These are phyloP conservation scores for Tupaia tana DNA, from an alignment of 2,113 vertebrate genomes.

Conservation along the genomic window DNA sequence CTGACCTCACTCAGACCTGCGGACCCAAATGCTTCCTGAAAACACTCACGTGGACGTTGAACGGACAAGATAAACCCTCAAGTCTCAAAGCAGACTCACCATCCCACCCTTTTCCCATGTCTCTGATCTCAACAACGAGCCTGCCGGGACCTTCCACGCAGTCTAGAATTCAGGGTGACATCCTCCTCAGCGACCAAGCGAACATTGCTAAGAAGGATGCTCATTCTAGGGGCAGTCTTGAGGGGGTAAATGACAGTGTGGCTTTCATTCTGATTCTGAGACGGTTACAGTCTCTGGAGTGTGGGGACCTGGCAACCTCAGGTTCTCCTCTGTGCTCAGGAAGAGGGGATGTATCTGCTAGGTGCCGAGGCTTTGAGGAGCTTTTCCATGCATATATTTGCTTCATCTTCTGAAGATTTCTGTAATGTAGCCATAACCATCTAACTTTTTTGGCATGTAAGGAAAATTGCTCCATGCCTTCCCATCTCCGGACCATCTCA, in stretches of 20 bases:
- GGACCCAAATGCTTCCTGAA: not conserved
- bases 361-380: conserved; percentile 1
- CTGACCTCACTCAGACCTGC: not conserved
- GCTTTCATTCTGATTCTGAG: not conserved
- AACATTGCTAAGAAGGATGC: not conserved
- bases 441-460: not conserved
- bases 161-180: not conserved
- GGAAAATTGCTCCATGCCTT: not conserved
- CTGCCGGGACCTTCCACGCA: not conserved
- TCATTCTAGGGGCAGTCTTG: not conserved
- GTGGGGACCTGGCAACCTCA: not conserved
- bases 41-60: not conserved
- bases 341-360: not conserved
- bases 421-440: not conserved
- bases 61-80: not conserved
- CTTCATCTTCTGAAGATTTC: conserved; percentile 44
- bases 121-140: not conserved
- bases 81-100: not conserved
- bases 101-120: not conserved
- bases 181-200: not conserved
- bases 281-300: not conserved
- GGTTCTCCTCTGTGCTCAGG: not conserved
- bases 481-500: no score
- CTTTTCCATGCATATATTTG: conserved; percentile 16
- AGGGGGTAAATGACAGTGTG: not conserved